Base-by-base conservation (phyloP, 2,888 invertebrate species). In the Protophormia terraenovae region DNA sequence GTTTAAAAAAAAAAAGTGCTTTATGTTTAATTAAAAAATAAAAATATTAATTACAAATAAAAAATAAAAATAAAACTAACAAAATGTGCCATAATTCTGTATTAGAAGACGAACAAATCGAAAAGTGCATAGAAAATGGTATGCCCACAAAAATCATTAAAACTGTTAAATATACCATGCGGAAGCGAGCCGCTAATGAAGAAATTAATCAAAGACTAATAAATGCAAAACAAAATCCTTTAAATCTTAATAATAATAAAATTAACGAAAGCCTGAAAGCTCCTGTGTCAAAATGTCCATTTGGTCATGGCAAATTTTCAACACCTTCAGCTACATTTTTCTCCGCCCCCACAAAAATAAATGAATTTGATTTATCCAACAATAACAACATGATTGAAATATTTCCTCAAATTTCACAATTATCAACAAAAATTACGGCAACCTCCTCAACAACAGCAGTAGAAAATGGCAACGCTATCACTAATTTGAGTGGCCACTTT, bases 1-100 rank as follows among this genome's bases (percentile, higher is more conserved):
- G 14, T 45, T 72, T 45, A 29, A 32, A 60, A 45, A 32, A 14
- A n/a, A n/a, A n/a, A n/a, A n/a, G n/a, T n/a, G n/a, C n/a, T n/a
- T n/a, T n/a, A 8, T 8, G 0, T 50, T 22, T 35, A 29, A 29
- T n/a, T n/a, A 38, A n/a, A n/a, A 38, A 19, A 12, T 29, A 24
- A 24, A 38, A 38, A 16, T 3, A 62, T 41, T 41, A 64, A n/a
- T 76, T 60, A 38, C 7, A 35, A 50, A 8, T 19, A 1, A 58
- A 12, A 19, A 45, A 41, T 35, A 60, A 53, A 60, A 89, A 83
- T 83, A 89, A 88, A n/a, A n/a, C n/a, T n/a, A n/a, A 86, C 83
- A 91, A 90, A 86, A 91, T 92, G 92, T 92, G 92, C 88, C 91
- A 91, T 88, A 91, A 90, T 88, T 91, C 91, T 80, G 88, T 89